Conservation (phyloP, 2,797 vertebrate species). For the Cynodonichthys magdalenae region DNA sequence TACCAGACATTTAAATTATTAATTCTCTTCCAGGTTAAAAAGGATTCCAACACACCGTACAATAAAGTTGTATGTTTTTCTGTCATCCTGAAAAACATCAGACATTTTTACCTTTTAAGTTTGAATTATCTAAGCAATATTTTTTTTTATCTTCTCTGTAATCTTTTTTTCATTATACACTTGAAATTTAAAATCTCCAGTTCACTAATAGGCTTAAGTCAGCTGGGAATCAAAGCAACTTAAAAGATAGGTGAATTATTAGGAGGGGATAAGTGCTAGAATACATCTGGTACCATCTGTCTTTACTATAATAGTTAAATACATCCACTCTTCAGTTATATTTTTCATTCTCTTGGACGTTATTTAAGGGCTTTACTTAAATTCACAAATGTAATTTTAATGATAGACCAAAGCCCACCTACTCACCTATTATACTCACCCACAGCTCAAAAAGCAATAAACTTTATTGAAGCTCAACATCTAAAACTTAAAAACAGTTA, state of each 20-base stretch:
- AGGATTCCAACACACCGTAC: no score
- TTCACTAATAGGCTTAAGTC: constrained; percentile 7
- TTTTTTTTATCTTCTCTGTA: constrained; percentile 1
- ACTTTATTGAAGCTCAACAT: neutral
- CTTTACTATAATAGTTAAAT: constrained; percentile 9
- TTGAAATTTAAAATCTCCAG: constrained; percentile 3
- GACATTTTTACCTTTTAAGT: neutral
- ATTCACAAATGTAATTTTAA: neutral
- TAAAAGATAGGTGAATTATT: constrained; percentile 11
- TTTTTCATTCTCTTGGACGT: no score
- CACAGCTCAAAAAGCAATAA: neutral
- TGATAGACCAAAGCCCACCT: neutral
- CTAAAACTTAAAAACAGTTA: neutral
- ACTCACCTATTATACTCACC: neutral
- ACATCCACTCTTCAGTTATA: neutral
- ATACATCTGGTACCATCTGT: constrained; percentile 10
- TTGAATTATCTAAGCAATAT: neutral
- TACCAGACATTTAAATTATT: constrained; percentile 1
- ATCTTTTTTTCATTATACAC: neutral
- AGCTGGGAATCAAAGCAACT: neutral
- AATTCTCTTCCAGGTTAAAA: neutral
- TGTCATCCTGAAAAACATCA: neutral
- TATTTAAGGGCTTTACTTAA: neutral
- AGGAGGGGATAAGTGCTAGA: constrained; percentile 11
- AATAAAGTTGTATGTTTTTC: no score